Evolutionary conservation across 2,113 vertebrate species (phyloP), one percentile per base, ranked within the genome.

Genomic region (Pollimyrus isidori): DNA sequence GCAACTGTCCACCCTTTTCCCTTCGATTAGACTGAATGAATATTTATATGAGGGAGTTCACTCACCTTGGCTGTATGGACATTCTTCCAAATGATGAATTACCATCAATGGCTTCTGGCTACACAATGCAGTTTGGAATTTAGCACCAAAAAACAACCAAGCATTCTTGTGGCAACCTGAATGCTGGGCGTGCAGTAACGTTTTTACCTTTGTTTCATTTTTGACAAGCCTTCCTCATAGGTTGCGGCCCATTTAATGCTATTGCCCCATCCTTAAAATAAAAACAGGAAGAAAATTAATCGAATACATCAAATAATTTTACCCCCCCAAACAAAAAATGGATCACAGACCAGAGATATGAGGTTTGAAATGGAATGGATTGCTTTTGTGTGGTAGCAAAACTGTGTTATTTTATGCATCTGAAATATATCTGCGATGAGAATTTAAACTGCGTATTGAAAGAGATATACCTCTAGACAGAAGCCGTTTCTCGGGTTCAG

Each of bases 81-180:
- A 98, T 0, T 96, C 92, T 1, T 96, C 95, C 90, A 94, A 91
- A 91, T 98, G 97, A 93, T 97, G 97, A 94, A 98, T 97, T 90
- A 95, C 91, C 95, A 98, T 98, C 93, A 98, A 73, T 3, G 98
- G 97, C 91, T 97, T 98, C 80, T 96, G 94, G 91, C 97, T 99
- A 92, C 53, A 87, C 56, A 88, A 91, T 89, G 23, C 88, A 90
- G 91, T 92, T 35, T 48, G 90, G 65, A 88, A 89, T 42, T 52
- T 45, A 84, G 39, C 82, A 84, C 0, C 39, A 23, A 48, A 45
- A 46, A 30, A 23, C 48, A 13, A 4, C 30, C 35, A 46, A 19
- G 35, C 19, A 87, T 19, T 35, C 52, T 42, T 4, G n/a, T 88
- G 7, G 23, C 3, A 49, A 26, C 45, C 7, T 82, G 15, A 85